Percentiles rank a stretch among this genome's conserved stretches.
Conservation (phyloP, 2,113 vertebrate species). For the Sceloporus tristichus region DNA sequence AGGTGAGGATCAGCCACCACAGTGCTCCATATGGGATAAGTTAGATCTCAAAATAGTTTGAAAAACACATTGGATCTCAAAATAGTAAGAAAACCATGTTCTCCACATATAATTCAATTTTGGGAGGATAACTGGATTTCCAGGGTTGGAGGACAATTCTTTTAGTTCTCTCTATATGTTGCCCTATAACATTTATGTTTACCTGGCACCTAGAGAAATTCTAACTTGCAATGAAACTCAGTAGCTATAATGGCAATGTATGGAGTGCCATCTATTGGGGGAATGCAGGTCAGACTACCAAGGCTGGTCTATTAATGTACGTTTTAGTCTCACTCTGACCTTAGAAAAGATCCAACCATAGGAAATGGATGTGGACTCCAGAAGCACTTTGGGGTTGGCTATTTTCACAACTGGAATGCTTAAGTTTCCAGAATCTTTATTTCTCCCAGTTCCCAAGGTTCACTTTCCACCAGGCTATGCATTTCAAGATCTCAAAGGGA, state of each 20-base stretch:
- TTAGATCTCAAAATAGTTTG: too few species aligned
- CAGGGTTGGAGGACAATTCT: not conserved
- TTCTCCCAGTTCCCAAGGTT: not conserved
- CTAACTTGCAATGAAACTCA: not conserved
- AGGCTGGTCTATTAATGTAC: too few species aligned
- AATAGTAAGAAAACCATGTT: not conserved
- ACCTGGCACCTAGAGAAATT: not conserved
- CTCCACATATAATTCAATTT: not conserved
- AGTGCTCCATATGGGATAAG: too few species aligned
- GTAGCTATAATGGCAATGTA: too few species aligned
- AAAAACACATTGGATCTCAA: not conserved
- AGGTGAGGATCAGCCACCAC: too few species aligned
- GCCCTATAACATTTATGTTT: not conserved
- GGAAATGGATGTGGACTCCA: too few species aligned
- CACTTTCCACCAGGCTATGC: not conserved
- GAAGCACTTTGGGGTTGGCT: not conserved
- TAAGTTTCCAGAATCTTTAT: not conserved
- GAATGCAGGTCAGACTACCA: too few species aligned
- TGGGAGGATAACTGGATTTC: not conserved
- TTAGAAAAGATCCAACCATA: not conserved
- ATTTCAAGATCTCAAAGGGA: not conserved
- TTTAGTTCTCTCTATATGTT: not conserved
- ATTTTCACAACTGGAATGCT: not conserved
- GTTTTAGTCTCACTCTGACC: not conserved
- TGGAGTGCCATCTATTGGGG: slow-evolving; percentile 10